phyloP scores from a whole-genome alignment of 2,113 vertebrate genomes.

The Rhizomys pruinosus region DNA sequence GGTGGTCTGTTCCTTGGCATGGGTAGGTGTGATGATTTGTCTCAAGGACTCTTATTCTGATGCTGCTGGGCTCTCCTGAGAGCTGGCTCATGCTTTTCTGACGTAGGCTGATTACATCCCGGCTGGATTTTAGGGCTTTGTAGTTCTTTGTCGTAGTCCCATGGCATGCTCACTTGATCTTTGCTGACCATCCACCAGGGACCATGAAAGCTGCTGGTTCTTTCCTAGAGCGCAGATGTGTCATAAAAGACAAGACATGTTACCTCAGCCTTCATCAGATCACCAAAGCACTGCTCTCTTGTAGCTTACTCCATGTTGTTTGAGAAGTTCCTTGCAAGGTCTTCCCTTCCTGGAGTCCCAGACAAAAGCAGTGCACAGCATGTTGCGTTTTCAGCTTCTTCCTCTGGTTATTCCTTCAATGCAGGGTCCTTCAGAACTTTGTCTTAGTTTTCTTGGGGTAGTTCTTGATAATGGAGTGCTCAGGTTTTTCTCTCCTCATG shows the following conservation, averaged over 20 bases:
- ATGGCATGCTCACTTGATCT: neutral
- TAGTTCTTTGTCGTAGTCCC: neutral
- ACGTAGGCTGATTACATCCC: neutral
- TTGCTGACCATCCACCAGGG: neutral
- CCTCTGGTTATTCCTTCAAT: neutral
- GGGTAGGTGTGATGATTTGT: neutral
- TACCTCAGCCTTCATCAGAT: neutral
- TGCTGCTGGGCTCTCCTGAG: neutral
- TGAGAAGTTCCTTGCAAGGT: fast-evolving
- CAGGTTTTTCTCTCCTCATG: neutral
- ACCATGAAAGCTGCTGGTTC: neutral
- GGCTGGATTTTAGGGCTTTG: neutral
- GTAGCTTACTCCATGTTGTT: neutral
- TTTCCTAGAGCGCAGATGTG: neutral
- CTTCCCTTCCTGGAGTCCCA: neutral
- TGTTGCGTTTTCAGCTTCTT: neutral
- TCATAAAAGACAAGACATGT: neutral
- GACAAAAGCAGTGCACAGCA: neutral
- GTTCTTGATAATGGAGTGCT: slow-evolving; percentile 36
- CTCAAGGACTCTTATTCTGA: neutral
- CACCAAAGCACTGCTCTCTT: neutral
- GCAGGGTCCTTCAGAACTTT: neutral
- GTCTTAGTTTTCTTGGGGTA: neutral
- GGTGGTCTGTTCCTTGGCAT: neutral
- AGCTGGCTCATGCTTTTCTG: neutral